phyloP scores from a whole-genome alignment of 2,888 invertebrate species.

The Limnephilus auricula region DNA sequence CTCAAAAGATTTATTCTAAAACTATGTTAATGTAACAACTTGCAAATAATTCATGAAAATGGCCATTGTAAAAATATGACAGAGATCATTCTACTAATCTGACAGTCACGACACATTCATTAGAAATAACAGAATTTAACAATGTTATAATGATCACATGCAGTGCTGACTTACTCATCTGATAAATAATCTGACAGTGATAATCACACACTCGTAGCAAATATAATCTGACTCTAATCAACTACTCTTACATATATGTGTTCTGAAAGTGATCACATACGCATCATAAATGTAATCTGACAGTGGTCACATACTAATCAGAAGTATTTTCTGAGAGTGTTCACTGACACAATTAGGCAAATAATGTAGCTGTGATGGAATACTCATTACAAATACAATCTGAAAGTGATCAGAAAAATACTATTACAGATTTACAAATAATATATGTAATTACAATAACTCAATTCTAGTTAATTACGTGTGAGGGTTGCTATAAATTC shows the following conservation, averaged over 20 bases:
- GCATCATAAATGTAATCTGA: not conserved
- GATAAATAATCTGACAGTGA: not conserved
- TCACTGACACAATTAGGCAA: no score
- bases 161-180: no score
- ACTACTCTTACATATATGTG: not conserved
- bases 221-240: not conserved
- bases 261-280: not conserved
- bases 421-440: not conserved
- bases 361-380: no score
- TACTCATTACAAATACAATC: no score
- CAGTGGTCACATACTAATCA: no score
- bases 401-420: no score
- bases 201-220: not conserved
- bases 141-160: no score
- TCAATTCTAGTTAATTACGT: not conserved
- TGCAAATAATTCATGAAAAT: constrained; percentile 5
- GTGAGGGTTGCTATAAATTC: not conserved
- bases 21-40: constrained; percentile 4
- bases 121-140: no score
- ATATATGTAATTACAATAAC: not conserved
- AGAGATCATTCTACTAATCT: not conserved
- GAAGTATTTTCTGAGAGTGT: no score
- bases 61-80: not conserved
- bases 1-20: constrained; percentile 8
- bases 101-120: not conserved